Evolutionary conservation across 2,113 vertebrate species (phyloP), one percentile per base, ranked within the genome.

Genomic region (Thamnophis sirtalis): DNA sequence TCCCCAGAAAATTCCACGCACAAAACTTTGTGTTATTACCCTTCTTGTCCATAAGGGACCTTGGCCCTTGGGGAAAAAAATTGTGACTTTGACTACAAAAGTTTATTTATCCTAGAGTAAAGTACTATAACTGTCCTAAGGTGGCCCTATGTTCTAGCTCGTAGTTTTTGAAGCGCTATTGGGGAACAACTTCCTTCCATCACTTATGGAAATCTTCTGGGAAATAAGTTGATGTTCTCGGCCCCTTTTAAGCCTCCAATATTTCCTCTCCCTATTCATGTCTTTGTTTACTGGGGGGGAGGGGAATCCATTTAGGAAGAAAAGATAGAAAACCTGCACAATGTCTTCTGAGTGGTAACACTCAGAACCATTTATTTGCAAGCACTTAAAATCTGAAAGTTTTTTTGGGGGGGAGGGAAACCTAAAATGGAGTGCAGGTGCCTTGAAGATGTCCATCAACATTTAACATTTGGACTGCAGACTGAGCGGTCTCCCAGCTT

Each of bases 361-460:
- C 33, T 80, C 73, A 80, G 33, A 80, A 80, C 73, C 33, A 80
- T 80, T 80, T 80, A 19, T 80, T 22, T 43, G 73, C 17, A 80
- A 80, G 33, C 17, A 43, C 73, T 43, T 80, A 80, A 33, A 9
- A 8, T 80, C 33, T 80, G 33, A 80, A 80, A 80, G 73, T 8
- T 80, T 80, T 38, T 73, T n/a, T 2, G 0, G 13, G 33, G 3
- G 4, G 4, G 2, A 3, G 0, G 1, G 0, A 1, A 38, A 8
- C 2, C 33, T 80, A 43, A 43, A 80, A 80, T 80, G 33, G 73
- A 43, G 17, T 43, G n/a, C 73, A 80, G 3, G 7, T 80, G 73
- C 17, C 73, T 43, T 43, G 73, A 80, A 80, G 17, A 43, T 9
- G 73, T 43, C 73, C n/a, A 80, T 80, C 73, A 80, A 80, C 33